phyloP scores from a whole-genome alignment of 2,797 vertebrate genomes.

The Myiotriccus ornatus region DNA sequence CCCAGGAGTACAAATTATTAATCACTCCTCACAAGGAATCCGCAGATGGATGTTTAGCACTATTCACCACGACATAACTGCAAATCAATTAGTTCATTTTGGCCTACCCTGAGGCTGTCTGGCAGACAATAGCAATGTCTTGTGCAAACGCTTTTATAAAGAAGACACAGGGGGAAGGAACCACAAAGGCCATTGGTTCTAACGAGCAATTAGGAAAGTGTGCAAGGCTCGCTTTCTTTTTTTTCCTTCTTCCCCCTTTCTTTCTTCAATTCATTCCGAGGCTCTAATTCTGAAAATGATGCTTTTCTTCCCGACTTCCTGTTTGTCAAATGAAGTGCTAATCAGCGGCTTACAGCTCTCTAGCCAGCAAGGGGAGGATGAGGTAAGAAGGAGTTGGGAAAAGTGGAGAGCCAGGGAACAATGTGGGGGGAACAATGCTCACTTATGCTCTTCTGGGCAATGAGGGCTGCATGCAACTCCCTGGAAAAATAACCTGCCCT shows the following conservation, averaged over 20 bases:
- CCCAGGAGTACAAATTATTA: conserved; percentile 74
- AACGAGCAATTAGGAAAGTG: conserved; percentile 78
- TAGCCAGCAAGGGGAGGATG: conserved; percentile 58
- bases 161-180: conserved; percentile 69
- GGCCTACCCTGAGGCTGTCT: conserved; percentile 73
- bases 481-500: conserved; percentile 39
- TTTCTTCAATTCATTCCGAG: conserved; percentile 69
- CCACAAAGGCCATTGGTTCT: conserved; percentile 73
- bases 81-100: conserved; percentile 77
- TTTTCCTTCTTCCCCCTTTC: conserved; percentile 67
- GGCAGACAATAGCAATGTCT: conserved; percentile 71
- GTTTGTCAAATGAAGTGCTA: conserved; percentile 76
- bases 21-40: conserved; percentile 73
- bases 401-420: conserved; percentile 54
- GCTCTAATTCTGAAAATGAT: conserved; percentile 68
- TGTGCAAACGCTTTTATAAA: conserved; percentile 68
- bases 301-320: conserved; percentile 75
- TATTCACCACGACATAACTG: conserved; percentile 67
- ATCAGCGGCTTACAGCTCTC: conserved; percentile 65
- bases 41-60: conserved; percentile 68
- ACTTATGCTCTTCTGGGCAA: conserved; percentile 58
- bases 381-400: conserved; percentile 68
- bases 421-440: conserved; percentile 51
- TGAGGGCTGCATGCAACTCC: not conserved
- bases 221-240: conserved; percentile 65